phyloP scores from a whole-genome alignment of 2,888 invertebrate species.

The Microchrysa polita region DNA sequence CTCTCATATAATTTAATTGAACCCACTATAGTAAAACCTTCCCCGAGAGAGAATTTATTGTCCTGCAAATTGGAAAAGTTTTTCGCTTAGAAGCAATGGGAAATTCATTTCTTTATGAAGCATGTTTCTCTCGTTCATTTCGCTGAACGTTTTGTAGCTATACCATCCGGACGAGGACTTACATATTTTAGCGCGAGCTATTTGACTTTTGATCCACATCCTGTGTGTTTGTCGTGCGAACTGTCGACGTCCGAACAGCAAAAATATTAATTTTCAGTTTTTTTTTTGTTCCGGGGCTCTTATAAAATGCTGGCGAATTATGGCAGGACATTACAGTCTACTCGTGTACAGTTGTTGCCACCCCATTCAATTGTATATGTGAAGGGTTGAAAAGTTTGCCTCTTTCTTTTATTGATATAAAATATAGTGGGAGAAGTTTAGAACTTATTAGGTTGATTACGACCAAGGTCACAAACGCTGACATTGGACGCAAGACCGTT shows the following conservation, averaged over 20 bases:
- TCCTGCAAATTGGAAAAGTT: constrained; percentile 3
- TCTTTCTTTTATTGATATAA: constrained; percentile 27
- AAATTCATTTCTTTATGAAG: background rate
- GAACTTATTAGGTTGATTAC: background rate
- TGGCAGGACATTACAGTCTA: background rate
- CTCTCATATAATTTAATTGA: constrained; percentile 3
- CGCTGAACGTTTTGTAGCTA: too few species aligned
- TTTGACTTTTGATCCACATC: background rate
- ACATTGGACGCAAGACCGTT: constrained; percentile 5
- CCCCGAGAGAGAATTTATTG: background rate
- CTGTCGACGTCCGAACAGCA: background rate
- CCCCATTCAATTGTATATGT: background rate
- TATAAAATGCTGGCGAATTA: background rate
- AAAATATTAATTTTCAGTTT: constrained; percentile 1
- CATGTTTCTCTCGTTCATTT: too few species aligned
- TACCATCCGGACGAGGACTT: too few species aligned
- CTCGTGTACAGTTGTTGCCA: background rate
- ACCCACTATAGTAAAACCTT: background rate
- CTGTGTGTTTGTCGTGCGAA: background rate
- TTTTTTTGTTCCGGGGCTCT: background rate
- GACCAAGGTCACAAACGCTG: background rate
- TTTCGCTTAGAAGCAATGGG: background rate
- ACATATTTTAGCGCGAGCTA: background rate
- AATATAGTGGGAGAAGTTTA: constrained; percentile 12
- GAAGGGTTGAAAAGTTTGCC: constrained; percentile 1